Evolutionary conservation across 1,140 invertebrate genomes (phyloP).

Genomic region (Ganaspis sp.): DNA sequence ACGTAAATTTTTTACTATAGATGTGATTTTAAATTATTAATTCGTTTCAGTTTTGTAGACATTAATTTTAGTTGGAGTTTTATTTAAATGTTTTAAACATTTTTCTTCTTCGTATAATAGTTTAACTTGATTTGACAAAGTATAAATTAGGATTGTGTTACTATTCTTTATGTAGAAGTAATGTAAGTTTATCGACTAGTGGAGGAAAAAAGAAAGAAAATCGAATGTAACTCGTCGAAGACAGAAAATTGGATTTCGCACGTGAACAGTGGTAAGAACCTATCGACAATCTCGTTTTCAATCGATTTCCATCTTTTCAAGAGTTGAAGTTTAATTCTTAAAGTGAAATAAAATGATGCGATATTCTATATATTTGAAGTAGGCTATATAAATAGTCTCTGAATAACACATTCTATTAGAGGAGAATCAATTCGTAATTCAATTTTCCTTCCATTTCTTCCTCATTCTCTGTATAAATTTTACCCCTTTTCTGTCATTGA

Average conservation of each 20-base stretch:
- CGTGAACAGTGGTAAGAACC: conserved; percentile 12
- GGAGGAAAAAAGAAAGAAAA: neutral
- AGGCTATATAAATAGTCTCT: too few relatives aligned
- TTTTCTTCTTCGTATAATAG: neutral
- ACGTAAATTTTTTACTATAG: too few relatives aligned
- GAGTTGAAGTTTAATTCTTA: conserved; percentile 7
- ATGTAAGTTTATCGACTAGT: conserved; percentile 20
- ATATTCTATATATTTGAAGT: neutral
- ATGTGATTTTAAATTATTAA: too few relatives aligned
- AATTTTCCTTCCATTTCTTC: too few relatives aligned
- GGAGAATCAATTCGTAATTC: too few relatives aligned
- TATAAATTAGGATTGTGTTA: neutral
- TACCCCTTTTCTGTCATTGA: too few relatives aligned
- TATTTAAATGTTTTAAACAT: neutral
- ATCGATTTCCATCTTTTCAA: conserved; percentile 18
- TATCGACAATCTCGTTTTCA: conserved; percentile 16
- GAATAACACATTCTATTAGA: too few relatives aligned
- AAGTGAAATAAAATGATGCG: neutral
- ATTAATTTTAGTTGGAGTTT: neutral
- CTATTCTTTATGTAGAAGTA: neutral
- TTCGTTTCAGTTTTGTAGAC: too few relatives aligned
- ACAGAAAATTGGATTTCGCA: conserved; percentile 29
- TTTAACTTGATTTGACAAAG: neutral
- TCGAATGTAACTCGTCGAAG: conserved; percentile 4
- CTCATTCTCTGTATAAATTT: too few relatives aligned